These are phyloP conservation scores for Puma concolor DNA, from an alignment of 2,113 vertebrate species.

Conservation along the genomic window DNA sequence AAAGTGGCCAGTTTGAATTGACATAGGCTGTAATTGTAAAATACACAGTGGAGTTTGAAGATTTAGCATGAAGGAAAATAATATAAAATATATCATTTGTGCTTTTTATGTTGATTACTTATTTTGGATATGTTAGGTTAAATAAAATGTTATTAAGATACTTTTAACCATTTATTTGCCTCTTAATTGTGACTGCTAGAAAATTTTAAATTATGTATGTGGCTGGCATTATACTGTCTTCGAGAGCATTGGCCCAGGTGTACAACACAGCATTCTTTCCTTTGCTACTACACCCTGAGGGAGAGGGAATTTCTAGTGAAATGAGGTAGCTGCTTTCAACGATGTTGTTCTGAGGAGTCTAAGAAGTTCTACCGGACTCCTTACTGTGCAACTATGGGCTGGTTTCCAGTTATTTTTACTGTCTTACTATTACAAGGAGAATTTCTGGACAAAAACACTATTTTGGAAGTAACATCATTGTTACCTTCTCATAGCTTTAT, in stretches of 20 bases:
- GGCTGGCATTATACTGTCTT: background rate
- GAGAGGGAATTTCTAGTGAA: background rate
- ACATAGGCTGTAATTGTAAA: background rate
- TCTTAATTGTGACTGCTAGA: background rate
- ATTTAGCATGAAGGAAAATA: slow-evolving; percentile 24
- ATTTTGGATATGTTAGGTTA: background rate
- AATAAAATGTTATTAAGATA: background rate
- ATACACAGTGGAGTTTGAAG: background rate
- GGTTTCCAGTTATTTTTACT: background rate
- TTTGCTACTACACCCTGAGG: background rate
- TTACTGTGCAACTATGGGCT: background rate
- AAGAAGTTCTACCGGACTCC: background rate
- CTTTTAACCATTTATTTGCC: background rate
- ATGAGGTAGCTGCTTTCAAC: background rate
- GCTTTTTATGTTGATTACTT: background rate
- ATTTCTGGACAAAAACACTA: background rate
- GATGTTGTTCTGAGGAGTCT: background rate
- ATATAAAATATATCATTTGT: background rate
- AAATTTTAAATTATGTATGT: background rate
- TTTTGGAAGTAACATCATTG: slow-evolving; percentile 12
- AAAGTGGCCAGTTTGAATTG: background rate
- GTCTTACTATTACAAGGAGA: background rate
- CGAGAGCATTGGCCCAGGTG: background rate
- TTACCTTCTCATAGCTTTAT: background rate
- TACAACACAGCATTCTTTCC: background rate